Conservation (phyloP, 2,113 vertebrate species). For the Castor canadensis region DNA sequence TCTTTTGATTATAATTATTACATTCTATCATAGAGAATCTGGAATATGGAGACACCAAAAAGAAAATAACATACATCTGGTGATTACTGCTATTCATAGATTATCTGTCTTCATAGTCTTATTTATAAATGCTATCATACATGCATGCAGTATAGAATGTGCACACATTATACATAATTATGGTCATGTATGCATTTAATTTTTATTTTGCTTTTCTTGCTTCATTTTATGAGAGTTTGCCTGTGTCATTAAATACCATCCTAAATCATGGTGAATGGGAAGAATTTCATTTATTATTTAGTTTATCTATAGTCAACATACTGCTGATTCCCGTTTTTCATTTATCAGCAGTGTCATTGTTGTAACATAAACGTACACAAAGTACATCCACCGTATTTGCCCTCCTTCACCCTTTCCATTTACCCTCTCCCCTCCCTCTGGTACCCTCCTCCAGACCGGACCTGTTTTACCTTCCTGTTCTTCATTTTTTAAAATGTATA, state of each 20-base stretch:
- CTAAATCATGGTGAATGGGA: background rate
- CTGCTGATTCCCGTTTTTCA: background rate
- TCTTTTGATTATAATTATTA: conserved; percentile 16
- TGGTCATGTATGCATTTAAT: background rate
- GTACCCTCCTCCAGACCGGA: too few species aligned
- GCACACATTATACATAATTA: background rate
- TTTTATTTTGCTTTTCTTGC: conserved; percentile 9
- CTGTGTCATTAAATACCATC: conserved; percentile 19
- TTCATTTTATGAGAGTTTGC: background rate
- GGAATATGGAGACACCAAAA: background rate
- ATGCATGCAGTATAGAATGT: background rate
- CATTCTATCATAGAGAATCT: conserved; percentile 11
- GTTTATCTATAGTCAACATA: background rate
- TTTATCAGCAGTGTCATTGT: too few species aligned
- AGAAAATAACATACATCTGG: background rate
- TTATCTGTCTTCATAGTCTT: conserved; percentile 2
- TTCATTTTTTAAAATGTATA: too few species aligned
- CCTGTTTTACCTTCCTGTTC: too few species aligned
- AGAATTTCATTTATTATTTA: conserved; percentile 6
- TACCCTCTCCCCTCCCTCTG: too few species aligned
- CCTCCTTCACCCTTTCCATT: too few species aligned
- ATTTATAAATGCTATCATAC: background rate
- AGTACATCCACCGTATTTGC: too few species aligned
- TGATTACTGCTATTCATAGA: background rate
- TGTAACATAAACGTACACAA: too few species aligned